Base-by-base conservation (phyloP, 1,140 invertebrate species). In the Reticulitermes speratus region DNA sequence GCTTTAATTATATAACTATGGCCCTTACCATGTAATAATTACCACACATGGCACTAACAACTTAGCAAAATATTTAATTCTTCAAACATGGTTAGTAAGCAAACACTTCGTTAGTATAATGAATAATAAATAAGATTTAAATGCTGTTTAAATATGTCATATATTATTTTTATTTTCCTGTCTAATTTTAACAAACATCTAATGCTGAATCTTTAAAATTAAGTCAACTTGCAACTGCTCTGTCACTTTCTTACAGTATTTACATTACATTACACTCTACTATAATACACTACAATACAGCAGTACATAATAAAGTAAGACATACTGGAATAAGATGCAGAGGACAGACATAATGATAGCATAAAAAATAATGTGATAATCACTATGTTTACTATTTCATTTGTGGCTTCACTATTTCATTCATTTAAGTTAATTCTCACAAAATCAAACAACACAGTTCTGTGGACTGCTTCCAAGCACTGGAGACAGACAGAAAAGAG, bases 161-260 rank as follows among this genome's bases (percentile, higher is more conserved):
- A 89, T 48, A 87, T 48, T 48, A 48, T 55, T 19, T 38, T 91
- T 52, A 91, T 91, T 89, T 90, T 91, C 82, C 92, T 92, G 89
- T 87, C 89, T 9, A 91, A 91, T 82, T 89, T 89, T 84, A 91
- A 90, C 16, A 90, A 90, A 89, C 90, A 91, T 89, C 30, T 32
- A 30, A 48, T 44, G 38, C 75, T 81, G 44, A 82, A 82, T 23
- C 59, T 87, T 82, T 52, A 87, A 86, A n/a, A 38, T 21, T 81
- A 85, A 87, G 83, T 83, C 83, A 87, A 48, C 21, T 86, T 84
- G 87, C 87, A 83, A 59, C 86, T 84, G 32, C 52, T 23, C 14
- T 30, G 25, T 75, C 65, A 55, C 19, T 55, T 75, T 30, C 65
- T n/a, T 30, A 75, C n/a, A 75, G 8, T 75, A 75, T 75, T 75